phyloP scores from a whole-genome alignment of 2,797 vertebrate genomes.

The Periophthalmus magnuspinnatus region DNA sequence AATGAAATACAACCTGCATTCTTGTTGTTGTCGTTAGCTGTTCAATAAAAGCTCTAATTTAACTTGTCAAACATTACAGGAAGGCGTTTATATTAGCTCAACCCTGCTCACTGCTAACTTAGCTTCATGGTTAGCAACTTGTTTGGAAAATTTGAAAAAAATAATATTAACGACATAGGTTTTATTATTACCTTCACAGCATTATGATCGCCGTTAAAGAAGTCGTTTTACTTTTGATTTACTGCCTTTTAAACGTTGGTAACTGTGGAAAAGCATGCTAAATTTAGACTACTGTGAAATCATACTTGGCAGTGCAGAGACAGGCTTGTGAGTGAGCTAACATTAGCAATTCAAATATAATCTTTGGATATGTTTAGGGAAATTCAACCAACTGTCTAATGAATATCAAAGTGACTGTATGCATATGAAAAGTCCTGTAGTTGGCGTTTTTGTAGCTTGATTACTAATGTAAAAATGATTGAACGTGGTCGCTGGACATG shows the following conservation, averaged over 20 bases:
- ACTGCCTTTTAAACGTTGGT: conserved; percentile 21
- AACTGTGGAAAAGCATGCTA: conserved; percentile 26
- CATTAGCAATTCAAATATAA: conserved; percentile 39
- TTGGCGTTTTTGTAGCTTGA: not conserved
- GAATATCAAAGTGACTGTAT: not conserved
- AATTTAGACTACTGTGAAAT: conserved; percentile 50
- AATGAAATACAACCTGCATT: not conserved
- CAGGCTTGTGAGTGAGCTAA: conserved; percentile 43
- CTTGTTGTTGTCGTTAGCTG: conserved; percentile 7
- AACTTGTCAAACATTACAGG: conserved; percentile 35
- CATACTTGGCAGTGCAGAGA: conserved; percentile 49
- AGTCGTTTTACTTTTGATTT: conserved; percentile 12
- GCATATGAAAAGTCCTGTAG: not conserved
- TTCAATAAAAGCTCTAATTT: conserved; percentile 20
- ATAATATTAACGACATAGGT: not conserved
- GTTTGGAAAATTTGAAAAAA: conserved; percentile 8
- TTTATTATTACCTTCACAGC: not conserved
- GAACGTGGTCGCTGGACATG: not conserved
- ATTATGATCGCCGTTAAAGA: conserved; percentile 11
- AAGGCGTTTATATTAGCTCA: conserved; percentile 46
- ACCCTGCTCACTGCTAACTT: conserved; percentile 40
- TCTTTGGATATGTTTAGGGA: conserved; percentile 12
- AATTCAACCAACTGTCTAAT: not conserved
- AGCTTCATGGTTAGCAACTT: conserved; percentile 29
- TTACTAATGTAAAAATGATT: not conserved